Conservation (phyloP, 2,797 vertebrate genomes). For the Geotrypetes seraphini region DNA sequence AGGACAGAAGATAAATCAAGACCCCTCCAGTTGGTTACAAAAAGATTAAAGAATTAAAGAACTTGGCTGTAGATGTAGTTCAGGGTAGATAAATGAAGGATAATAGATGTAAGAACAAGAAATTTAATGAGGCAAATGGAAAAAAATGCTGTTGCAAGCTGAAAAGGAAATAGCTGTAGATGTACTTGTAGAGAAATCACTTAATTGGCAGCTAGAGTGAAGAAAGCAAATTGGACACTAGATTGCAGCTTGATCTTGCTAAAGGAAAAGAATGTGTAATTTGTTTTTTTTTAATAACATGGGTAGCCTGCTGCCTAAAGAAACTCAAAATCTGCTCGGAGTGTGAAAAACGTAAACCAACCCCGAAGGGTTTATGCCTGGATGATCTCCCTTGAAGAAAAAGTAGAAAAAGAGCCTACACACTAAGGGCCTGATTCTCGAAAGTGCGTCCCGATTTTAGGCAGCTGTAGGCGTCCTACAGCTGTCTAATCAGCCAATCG, state of each 20-base stretch:
- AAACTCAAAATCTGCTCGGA: too few relatives aligned
- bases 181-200: not conserved
- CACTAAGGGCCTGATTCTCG: too few relatives aligned
- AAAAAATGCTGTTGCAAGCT: not conserved
- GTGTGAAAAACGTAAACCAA: too few relatives aligned
- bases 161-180: not conserved
- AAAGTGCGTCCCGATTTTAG: too few relatives aligned
- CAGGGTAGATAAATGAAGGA: constrained; percentile 21
- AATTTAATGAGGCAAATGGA: constrained; percentile 8
- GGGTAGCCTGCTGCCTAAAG: too few relatives aligned
- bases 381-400: too few relatives aligned
- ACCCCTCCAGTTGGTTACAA: constrained; percentile 24
- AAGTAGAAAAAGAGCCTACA: too few relatives aligned
- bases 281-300: too few relatives aligned
- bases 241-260: constrained; percentile 9
- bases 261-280: not conserved
- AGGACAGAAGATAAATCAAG: constrained; percentile 27
- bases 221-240: not conserved
- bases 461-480: too few relatives aligned
- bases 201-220: not conserved
- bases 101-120: constrained; percentile 12
- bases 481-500: too few relatives aligned
- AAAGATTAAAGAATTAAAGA: constrained; percentile 28
- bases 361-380: too few relatives aligned
- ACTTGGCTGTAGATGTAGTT: constrained; percentile 19